Percentiles rank a stretch among this genome's conserved stretches.
phyloP scores from a whole-genome alignment of 2,113 vertebrate genomes.

The Sinocyclocheilus anophthalmus region DNA sequence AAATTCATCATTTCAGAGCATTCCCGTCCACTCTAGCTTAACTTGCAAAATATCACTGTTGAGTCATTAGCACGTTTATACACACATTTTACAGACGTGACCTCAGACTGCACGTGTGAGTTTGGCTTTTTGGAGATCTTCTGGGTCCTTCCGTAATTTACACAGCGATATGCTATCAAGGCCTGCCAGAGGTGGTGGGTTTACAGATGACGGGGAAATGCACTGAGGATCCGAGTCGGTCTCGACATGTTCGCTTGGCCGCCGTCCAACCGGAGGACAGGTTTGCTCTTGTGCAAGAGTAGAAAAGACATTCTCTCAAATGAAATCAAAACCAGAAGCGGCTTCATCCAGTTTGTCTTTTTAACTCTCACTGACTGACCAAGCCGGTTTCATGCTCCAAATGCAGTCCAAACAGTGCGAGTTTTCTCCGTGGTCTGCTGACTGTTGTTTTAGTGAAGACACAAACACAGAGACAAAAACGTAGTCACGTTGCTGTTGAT shows the following conservation, averaged over 20 bases:
- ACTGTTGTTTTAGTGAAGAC: slow-evolving; percentile 41
- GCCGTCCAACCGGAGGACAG: slow-evolving; percentile 76
- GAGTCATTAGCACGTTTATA: not conserved
- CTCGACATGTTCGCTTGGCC: slow-evolving; percentile 78
- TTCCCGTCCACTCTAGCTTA: slow-evolving; percentile 27
- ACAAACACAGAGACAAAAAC: slow-evolving; percentile 30
- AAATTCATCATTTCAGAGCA: not conserved
- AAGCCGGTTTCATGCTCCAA: slow-evolving; percentile 46
- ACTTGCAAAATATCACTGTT: slow-evolving; percentile 11
- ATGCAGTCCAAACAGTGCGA: slow-evolving; percentile 11
- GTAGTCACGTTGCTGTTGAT: slow-evolving; percentile 15
- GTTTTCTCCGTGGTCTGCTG: slow-evolving; percentile 42
- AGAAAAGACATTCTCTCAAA: slow-evolving; percentile 46
- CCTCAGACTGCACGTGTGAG: slow-evolving; percentile 1
- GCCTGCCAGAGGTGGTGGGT: slow-evolving; percentile 73
- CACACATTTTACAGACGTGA: not conserved
- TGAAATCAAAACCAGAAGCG: slow-evolving; percentile 44
- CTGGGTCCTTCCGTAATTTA: slow-evolving; percentile 67
- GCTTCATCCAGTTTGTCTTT: slow-evolving; percentile 31
- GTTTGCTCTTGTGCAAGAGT: slow-evolving; percentile 72
- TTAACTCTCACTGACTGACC: slow-evolving; percentile 41
- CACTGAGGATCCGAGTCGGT: slow-evolving; percentile 78
- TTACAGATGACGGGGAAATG: slow-evolving; percentile 74
- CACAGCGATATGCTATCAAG: slow-evolving; percentile 78
- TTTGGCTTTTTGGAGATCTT: slow-evolving; percentile 59